Percentiles rank a stretch among this genome's conserved stretches.
These are phyloP conservation scores for Eurystomus glaucurus DNA, from an alignment of 2,797 vertebrate species.

Conservation along the genomic window DNA sequence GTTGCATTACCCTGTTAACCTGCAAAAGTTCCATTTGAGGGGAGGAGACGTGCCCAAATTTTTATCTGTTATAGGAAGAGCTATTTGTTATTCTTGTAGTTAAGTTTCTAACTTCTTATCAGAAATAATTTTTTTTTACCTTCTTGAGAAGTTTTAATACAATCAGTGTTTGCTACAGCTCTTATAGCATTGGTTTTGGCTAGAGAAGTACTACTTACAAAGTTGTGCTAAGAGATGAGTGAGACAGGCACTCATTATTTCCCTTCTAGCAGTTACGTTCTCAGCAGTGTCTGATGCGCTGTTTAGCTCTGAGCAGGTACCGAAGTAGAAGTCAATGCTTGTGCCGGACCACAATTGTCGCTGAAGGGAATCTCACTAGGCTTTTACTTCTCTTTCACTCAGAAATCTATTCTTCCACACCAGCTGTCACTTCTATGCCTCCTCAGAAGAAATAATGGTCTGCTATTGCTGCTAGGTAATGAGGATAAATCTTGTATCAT, in stretches of 20 bases:
- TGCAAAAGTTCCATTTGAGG: background rate
- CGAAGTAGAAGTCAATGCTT: background rate
- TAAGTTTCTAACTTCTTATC: background rate
- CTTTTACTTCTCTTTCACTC: background rate
- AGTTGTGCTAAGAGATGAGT: background rate
- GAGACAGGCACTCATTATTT: background rate
- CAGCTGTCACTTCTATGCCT: background rate
- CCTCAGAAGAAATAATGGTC: background rate
- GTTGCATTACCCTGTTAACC: background rate
- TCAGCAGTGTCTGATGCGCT: background rate
- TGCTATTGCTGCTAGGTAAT: background rate
- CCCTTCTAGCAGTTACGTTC: background rate
- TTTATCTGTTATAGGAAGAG: background rate
- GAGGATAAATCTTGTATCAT: background rate
- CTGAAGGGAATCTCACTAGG: background rate
- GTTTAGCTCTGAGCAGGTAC: background rate
- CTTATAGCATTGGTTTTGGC: background rate
- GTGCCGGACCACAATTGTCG: fast-evolving
- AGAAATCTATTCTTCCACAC: background rate
- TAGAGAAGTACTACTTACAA: background rate
- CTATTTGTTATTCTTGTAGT: background rate
- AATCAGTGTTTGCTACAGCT: background rate
- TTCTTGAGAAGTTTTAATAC: background rate
- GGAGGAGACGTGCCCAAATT: background rate
- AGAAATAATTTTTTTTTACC: background rate